Evolutionary conservation across 2,113 vertebrate genomes (phyloP), one percentile per base, ranked within the genome.

Genomic region (Semicossyphus pulcher): DNA sequence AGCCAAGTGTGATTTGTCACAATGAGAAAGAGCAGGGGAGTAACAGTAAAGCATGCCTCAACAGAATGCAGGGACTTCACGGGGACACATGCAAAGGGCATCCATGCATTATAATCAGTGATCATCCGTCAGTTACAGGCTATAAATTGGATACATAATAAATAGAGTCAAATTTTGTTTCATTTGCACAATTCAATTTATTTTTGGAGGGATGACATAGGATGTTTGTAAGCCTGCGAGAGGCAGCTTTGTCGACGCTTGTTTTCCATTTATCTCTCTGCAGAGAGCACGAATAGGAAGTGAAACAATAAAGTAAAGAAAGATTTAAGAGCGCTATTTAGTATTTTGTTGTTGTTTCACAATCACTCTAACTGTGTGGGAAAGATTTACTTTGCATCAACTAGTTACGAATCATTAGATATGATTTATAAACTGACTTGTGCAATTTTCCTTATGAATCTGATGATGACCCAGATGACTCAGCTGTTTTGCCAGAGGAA

Each of bases 211-310:
- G 21, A 42, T 58, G 51, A 54, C 18, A 57, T 21, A 62, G 12
- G 20, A 51, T 29, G 20, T 31, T 49, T 0, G 6, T 29, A 41
- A 37, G 36, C 11, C 39, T 71, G 49, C 18, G 61, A 77, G 52
- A 80, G 70, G 80, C 84, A 78, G 67, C 39, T 63, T 53, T 56
- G 10, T 41, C 48, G 32, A 52, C 56, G 60, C 42, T 48, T 31
- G 56, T 67, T 58, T 72, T 81, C 45, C 58, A 74, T 78, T 81
- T 84, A 61, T 39, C 57, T 75, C 26, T 56, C 0, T 14, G 8
- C 23, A 72, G 65, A 72, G 73, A 76, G 42, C 23, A 21, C 39
- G 76, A 34, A 75, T 16, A 77, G 82, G 88, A 91, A 89, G 78
- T 80, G 78, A 80, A 76, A 83, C 65, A 49, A 59, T 15, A 53